Evolutionary conservation across 2,888 invertebrate genomes (phyloP).

Genomic region (Callimorpha dominula): DNA sequence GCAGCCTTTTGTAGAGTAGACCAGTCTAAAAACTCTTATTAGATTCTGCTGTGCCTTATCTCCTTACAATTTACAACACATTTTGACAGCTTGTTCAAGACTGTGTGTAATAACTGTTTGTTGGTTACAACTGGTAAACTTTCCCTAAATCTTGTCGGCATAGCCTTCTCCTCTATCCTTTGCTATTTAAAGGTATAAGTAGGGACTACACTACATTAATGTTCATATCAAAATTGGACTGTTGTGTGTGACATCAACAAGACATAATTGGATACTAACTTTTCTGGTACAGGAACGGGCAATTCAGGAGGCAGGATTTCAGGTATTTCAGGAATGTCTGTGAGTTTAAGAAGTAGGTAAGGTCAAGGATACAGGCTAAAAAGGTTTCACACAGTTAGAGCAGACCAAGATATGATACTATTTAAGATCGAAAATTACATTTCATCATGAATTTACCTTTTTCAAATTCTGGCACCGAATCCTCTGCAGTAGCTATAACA

Average conservation of each 20-base stretch:
- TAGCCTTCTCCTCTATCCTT: too few species aligned
- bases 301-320: conserved; percentile 73
- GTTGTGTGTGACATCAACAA: neutral
- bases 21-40: too few species aligned
- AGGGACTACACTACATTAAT: neutral
- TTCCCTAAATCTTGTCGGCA: too few species aligned
- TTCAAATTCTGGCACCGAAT: conserved; percentile 60
- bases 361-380: conserved; percentile 21
- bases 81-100: too few species aligned
- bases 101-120: too few species aligned
- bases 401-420: neutral
- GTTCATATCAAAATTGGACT: neutral
- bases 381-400: neutral
- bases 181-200: too few species aligned
- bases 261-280: conserved; percentile 64
- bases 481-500: conserved; percentile 63
- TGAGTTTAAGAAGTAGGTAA: conserved; percentile 44
- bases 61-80: too few species aligned
- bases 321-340: conserved; percentile 78
- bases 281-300: conserved; percentile 64
- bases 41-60: too few species aligned
- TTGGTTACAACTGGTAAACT: too few species aligned
- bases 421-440: neutral
- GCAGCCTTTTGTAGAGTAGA: too few species aligned
- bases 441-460: conserved; percentile 59